Evolutionary conservation across 1,140 invertebrate genomes (phyloP).

Genomic region (Procambarus virginalis): DNA sequence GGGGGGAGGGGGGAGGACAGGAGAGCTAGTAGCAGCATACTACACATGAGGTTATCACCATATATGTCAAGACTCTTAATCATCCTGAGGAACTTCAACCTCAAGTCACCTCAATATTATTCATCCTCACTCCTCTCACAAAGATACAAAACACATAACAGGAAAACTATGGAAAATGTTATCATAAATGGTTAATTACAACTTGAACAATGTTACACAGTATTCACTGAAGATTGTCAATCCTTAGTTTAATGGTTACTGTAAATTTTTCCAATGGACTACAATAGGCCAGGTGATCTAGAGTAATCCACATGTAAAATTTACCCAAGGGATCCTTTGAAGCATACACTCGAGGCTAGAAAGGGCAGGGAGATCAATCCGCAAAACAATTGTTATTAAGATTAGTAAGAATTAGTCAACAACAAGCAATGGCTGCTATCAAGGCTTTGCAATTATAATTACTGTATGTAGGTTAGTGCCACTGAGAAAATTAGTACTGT

Average conservation of each 20-base stretch:
- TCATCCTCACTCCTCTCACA: neutral
- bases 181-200: constrained; percentile 19
- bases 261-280: constrained; percentile 38
- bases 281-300: neutral
- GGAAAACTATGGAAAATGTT: constrained; percentile 17
- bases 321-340: constrained; percentile 57
- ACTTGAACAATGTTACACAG: constrained; percentile 16
- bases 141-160: constrained; percentile 25
- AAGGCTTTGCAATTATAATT: neutral
- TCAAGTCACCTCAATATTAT: constrained; percentile 13
- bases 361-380: constrained; percentile 42
- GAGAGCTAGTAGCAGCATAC: constrained; percentile 39
- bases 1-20: neutral
- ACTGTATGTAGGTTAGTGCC: constrained; percentile 4
- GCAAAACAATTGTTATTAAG: neutral
- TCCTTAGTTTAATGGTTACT: constrained; percentile 51
- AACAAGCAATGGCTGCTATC: neutral
- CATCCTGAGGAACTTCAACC: constrained; percentile 14
- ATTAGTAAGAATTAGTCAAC: constrained; percentile 39
- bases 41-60: constrained; percentile 37
- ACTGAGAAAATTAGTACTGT: constrained; percentile 19
- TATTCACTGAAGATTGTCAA: constrained; percentile 46
- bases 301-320: constrained; percentile 19
- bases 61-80: neutral
- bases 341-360: constrained; percentile 30